Conservation (phyloP, 1,140 invertebrate species). For the Drosophila sucinea region DNA sequence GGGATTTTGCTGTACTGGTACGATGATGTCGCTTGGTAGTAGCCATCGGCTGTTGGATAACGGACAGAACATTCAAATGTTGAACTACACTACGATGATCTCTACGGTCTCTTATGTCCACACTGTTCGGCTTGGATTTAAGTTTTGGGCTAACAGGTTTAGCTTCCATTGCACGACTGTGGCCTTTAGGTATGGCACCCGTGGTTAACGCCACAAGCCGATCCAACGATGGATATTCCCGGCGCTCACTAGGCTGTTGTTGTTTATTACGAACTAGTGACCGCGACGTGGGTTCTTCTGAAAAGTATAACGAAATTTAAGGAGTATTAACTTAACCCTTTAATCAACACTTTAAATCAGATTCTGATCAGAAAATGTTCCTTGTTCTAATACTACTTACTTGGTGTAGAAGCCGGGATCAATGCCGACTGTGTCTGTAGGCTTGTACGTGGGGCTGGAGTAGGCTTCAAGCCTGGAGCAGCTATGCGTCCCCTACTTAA, state of each 20-base stretch:
- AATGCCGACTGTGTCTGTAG: slow-evolving; percentile 32
- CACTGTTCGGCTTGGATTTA: slow-evolving; percentile 25
- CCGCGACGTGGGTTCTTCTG: slow-evolving; percentile 41
- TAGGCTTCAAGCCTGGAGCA: slow-evolving; percentile 48
- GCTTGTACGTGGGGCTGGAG: slow-evolving; percentile 70
- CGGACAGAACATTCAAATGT: slow-evolving; percentile 17
- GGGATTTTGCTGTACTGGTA: slow-evolving; percentile 38
- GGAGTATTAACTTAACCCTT: not conserved
- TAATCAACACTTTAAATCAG: not conserved
- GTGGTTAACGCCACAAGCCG: slow-evolving; percentile 68
- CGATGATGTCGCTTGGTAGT: slow-evolving; percentile 59
- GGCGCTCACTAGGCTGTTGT: slow-evolving; percentile 31
- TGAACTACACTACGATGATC: slow-evolving; percentile 18
- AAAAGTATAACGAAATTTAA: not conserved
- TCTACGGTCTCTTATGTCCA: slow-evolving; percentile 17
- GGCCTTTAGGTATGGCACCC: slow-evolving; percentile 70
- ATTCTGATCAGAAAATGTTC: not conserved
- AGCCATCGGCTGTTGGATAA: slow-evolving; percentile 19
- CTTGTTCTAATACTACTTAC: slow-evolving; percentile 10
- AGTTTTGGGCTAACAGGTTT: slow-evolving; percentile 25
- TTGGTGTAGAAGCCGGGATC: slow-evolving; percentile 22
- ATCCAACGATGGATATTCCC: slow-evolving; percentile 74
- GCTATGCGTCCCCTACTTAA: slow-evolving; percentile 63
- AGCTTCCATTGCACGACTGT: slow-evolving; percentile 14
- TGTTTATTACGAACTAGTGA: slow-evolving; percentile 27